Base-by-base conservation (phyloP, 1,140 invertebrate genomes). In the Drosophila mayri region DNA sequence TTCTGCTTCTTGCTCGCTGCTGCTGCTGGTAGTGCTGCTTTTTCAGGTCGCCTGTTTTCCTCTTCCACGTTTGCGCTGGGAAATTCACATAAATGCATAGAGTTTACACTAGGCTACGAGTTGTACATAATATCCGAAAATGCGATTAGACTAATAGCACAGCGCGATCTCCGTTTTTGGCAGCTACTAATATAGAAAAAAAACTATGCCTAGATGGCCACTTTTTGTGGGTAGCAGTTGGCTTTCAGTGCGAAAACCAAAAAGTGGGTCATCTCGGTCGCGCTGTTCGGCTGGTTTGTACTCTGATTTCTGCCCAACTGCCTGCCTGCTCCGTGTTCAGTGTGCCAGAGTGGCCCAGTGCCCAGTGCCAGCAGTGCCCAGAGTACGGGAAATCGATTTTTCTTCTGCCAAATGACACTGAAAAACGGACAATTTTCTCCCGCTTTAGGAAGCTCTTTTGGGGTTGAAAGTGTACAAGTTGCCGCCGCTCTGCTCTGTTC, bases 221-320 rank as follows among this genome's bases (percentile, higher is more conserved):
- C 46, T 77, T 77, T 84, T 83, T 65, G 76, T 77, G 62, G 82
- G 62, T 63, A 84, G 85, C 81, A 84, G 85, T 88, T 90, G 68
- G 68, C 58, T 71, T 73, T 79, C 73, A 83, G 78, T 92, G 91
- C 87, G 90, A 92, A 92, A 92, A 92, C 87, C 91, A 72, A 84
- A 92, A 92, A 92, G 80, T 92, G 91, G 91, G 91, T 92, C 90
- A 92, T 92, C 90, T 87, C 85, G 81, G 81, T 92, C 87, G 91
- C 86, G 79, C 73, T 91, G 76, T 86, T 91, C 79, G 84, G 83
- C 79, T 86, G 79, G 82, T 81, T 86, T 86, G 79, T 82, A 86
- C 82, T 86, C 82, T 86, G 82, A 86, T 86, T 86, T 86, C 83
- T 79, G 67, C 63, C 81, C 83, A 87, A 87, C 82, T 86, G 82